Percentiles rank a stretch among this genome's conserved stretches.
Conservation (phyloP, 2,888 invertebrate species). For the Caenorhabditis parvicauda region DNA sequence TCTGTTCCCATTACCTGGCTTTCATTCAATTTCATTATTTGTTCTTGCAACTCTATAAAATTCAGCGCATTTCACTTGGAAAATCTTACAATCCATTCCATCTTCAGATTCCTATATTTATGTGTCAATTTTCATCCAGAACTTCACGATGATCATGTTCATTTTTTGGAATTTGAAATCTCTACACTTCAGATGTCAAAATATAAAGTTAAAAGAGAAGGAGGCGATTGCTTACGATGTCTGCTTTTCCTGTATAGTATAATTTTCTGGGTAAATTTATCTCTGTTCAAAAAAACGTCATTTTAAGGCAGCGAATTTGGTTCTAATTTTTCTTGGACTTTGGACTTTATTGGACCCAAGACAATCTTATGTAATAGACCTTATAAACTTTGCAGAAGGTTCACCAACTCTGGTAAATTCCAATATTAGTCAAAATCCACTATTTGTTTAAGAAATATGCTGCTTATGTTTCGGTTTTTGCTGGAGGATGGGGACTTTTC, state of each 20-base stretch:
- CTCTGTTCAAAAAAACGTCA: neutral
- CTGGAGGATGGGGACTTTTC: slow-evolving; percentile 47
- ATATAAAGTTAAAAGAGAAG: neutral
- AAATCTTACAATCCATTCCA: no score
- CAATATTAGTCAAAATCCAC: neutral
- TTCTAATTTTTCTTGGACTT: slow-evolving; percentile 50
- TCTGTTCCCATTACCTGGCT: no score
- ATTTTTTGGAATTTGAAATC: no score
- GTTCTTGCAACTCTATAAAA: no score
- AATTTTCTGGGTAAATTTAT: slow-evolving; percentile 8
- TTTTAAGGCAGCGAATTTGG: slow-evolving; percentile 44
- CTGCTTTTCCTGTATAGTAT: neutral
- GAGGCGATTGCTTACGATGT: neutral
- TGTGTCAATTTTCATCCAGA: no score
- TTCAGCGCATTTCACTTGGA: no score
- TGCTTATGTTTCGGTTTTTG: slow-evolving; percentile 42
- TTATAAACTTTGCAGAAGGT: slow-evolving; percentile 60
- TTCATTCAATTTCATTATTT: no score
- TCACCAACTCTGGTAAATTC: slow-evolving; percentile 49
- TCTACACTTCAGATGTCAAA: no score
- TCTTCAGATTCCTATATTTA: no score
- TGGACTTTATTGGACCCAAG: slow-evolving; percentile 62
- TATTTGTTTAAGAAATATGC: slow-evolving; percentile 25
- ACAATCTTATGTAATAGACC: slow-evolving; percentile 52
- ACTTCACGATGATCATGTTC: no score